phyloP scores from a whole-genome alignment of 2,113 vertebrate species.

The Craseonycteris thonglongyai region DNA sequence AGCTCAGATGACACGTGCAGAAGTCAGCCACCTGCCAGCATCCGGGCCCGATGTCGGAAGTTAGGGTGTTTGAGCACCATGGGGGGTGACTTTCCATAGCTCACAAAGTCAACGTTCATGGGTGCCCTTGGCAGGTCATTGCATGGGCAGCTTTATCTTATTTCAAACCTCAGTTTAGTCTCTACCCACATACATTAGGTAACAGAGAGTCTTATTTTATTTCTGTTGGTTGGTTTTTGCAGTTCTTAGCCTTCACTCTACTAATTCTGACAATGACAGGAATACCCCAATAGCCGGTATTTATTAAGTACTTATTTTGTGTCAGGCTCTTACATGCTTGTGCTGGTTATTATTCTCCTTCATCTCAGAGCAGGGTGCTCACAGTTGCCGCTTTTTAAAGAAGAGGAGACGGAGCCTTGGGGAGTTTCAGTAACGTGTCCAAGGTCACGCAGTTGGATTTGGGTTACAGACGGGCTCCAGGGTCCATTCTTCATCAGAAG shows the following conservation, averaged over 20 bases:
- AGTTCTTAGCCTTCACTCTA: background rate
- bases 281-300: background rate
- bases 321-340: background rate
- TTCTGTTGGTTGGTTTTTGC: too few relatives aligned
- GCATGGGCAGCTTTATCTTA: background rate
- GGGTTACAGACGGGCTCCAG: background rate
- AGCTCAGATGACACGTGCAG: slow-evolving; percentile 46
- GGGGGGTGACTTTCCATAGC: background rate
- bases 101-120: background rate
- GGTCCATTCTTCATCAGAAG: background rate
- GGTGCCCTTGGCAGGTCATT: background rate
- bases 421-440: background rate
- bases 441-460: background rate
- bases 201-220: too few relatives aligned
- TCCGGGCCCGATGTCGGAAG: background rate
- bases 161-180: background rate
- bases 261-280: background rate
- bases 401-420: background rate
- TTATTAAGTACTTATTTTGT: background rate
- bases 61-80: background rate
- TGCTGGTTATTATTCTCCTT: background rate
- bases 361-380: background rate
- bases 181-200: background rate
- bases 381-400: background rate
- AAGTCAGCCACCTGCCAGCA: slow-evolving; percentile 54